Evolutionary conservation across 2,888 invertebrate species (phyloP), one percentile per base, ranked within the genome.

Genomic region (Mamestra brassicae): DNA sequence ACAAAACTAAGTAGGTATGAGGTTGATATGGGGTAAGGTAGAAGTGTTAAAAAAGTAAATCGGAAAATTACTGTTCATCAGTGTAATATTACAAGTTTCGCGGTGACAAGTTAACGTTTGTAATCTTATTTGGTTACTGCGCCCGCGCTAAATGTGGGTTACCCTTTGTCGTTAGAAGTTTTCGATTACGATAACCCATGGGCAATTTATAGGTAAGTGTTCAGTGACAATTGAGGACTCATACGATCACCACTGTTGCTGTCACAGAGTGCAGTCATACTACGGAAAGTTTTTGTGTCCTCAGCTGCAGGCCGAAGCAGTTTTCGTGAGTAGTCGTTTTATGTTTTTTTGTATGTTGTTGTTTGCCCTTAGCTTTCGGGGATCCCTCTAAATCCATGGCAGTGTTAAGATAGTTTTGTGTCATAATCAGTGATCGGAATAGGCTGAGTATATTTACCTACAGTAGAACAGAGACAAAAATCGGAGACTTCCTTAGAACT

Each of bases 171-270:
- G 13, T 26, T 26, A n/a, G 5, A 38, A 17, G 26, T 50, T 58
- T 38, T 47, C 2, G n/a, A 26, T 50, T 50, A 10, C 47, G 71
- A 69, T 71, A 71, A 69, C 13, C 15, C 57, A 42, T 38, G 36
- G 15, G 36, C 8, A 57, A 10, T 36, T 47, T n/a, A 57, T 15
- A 57, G 55, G 15, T 17, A 13, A 50, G 17, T 50, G 38, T 42
- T 58, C 71, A 72, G 58, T 72, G 17, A 38, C 15, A 5, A 6
- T n/a, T 57, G 38, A 7, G 5, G 38, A 5, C 5, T 70, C 38
- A 17, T 11, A 17, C 17, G 26, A 11, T 26, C 11, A 26, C 17
- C 38, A 34, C 13, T 11, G 57, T 34, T 57, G 10, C 1, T 17
- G 4, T 26, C 17, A 50, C 15, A n/a, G 54, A 38, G 3, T n/a